phyloP scores from a whole-genome alignment of 2,888 invertebrate species.

The Latrodectus elegans region DNA sequence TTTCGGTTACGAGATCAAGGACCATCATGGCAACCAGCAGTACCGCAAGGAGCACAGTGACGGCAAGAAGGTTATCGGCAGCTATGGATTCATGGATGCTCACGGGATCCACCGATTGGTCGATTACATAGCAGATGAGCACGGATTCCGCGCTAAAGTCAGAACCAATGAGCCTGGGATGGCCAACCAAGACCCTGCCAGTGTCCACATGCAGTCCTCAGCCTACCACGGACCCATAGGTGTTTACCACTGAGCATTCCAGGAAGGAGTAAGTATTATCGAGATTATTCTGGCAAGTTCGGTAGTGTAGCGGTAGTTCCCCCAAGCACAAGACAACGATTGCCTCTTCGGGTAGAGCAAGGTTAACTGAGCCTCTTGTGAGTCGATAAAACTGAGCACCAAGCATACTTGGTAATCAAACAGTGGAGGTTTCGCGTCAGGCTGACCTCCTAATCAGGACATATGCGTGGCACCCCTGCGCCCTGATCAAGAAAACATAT shows the following conservation, averaged over 20 bases:
- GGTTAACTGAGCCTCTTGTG: too few relatives aligned
- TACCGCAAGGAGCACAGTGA: conserved; percentile 54
- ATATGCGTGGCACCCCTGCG: too few relatives aligned
- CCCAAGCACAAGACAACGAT: too few relatives aligned
- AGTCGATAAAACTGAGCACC: too few relatives aligned
- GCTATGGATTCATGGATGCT: conserved; percentile 56
- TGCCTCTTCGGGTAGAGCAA: too few relatives aligned
- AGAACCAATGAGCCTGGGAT: conserved; percentile 57
- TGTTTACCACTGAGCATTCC: conserved; percentile 17
- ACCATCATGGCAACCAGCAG: conserved; percentile 52
- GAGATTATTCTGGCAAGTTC: too few relatives aligned
- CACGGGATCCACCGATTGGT: conserved; percentile 48
- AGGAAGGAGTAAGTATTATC: background rate
- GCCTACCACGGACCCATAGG: conserved; percentile 35
- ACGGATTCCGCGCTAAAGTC: conserved; percentile 54
- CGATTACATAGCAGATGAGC: conserved; percentile 55
- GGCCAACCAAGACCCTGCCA: conserved; percentile 54
- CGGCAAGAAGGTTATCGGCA: conserved; percentile 49
- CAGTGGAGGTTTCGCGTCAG: too few relatives aligned
- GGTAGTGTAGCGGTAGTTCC: too few relatives aligned
- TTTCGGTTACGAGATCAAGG: conserved; percentile 60
- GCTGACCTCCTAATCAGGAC: too few relatives aligned
- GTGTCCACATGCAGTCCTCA: conserved; percentile 40
- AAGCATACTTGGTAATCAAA: too few relatives aligned
- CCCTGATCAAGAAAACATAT: too few relatives aligned